Conservation (phyloP, 2,888 invertebrate genomes). For the Caenorhabditis wallacei region DNA sequence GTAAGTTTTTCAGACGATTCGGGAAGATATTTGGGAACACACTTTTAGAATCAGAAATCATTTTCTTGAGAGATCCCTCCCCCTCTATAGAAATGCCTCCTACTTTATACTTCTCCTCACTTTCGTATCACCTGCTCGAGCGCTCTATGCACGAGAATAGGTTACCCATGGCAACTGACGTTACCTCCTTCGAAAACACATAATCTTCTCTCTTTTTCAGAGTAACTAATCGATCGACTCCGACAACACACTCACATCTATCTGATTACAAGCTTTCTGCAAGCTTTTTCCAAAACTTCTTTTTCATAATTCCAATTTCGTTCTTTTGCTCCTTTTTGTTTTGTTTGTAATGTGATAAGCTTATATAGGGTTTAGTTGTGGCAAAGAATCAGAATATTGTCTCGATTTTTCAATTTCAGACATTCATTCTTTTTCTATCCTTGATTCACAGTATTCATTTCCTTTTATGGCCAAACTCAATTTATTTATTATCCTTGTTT, state of each 20-base stretch:
- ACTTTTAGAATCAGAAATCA: no score
- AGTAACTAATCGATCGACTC: constrained; percentile 8
- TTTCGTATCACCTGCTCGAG: constrained; percentile 20
- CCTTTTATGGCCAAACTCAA: constrained; percentile 20
- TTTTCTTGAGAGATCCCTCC: no score
- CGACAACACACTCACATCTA: neutral
- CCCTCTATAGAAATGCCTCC: neutral
- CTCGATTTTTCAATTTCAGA: neutral
- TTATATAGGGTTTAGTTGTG: constrained; percentile 23
- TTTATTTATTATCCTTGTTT: constrained; percentile 24
- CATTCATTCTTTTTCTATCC: neutral
- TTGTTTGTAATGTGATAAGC: constrained; percentile 25
- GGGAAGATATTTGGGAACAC: neutral
- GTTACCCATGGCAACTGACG: constrained; percentile 40
- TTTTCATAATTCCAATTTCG: neutral
- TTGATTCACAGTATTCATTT: constrained; percentile 10
- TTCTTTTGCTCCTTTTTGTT: no score
- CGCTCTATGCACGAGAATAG: neutral
- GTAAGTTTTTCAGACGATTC: neutral
- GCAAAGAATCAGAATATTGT: neutral
- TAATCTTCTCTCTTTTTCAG: constrained; percentile 31
- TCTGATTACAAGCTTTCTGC: neutral
- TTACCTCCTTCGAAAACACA: neutral
- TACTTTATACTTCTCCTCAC: neutral
- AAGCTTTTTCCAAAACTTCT: no score